phyloP scores from a whole-genome alignment of 2,888 invertebrate genomes.

The Tenthredo mesomela region DNA sequence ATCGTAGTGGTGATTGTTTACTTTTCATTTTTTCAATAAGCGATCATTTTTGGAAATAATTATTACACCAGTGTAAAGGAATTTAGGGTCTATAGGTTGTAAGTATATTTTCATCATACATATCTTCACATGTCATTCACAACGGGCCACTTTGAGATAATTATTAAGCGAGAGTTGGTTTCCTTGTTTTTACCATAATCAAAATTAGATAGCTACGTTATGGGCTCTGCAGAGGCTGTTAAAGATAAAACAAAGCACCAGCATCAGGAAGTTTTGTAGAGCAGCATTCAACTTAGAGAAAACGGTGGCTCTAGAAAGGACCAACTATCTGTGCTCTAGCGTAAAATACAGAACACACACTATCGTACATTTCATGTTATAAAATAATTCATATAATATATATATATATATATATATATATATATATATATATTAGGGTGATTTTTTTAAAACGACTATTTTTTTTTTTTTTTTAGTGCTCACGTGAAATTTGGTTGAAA shows the following conservation, averaged over 20 bases:
- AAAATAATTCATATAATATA: background rate
- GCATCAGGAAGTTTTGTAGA: background rate
- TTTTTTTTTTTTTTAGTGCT: too few species aligned
- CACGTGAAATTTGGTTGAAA: too few species aligned
- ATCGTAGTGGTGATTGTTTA: conserved; percentile 1
- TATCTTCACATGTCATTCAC: background rate
- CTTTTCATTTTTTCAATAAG: background rate
- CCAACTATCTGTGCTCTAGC: background rate
- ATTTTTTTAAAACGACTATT: too few species aligned
- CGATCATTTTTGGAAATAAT: background rate
- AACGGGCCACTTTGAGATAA: background rate
- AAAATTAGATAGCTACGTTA: background rate
- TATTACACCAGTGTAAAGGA: background rate
- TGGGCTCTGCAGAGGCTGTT: background rate
- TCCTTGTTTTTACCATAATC: background rate
- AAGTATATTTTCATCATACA: background rate
- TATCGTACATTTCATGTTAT: background rate
- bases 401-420: too few species aligned
- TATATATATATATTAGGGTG: too few species aligned
- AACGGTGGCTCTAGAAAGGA: background rate
- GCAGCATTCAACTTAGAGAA: background rate
- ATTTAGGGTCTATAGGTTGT: background rate
- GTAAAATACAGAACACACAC: background rate
- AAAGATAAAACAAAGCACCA: background rate
- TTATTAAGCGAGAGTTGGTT: background rate